A percentile compares a stretch with the other conserved stretches of the same genome.
phyloP scores from a whole-genome alignment of 1,140 invertebrate genomes.

The Drosophila kepulauana region DNA sequence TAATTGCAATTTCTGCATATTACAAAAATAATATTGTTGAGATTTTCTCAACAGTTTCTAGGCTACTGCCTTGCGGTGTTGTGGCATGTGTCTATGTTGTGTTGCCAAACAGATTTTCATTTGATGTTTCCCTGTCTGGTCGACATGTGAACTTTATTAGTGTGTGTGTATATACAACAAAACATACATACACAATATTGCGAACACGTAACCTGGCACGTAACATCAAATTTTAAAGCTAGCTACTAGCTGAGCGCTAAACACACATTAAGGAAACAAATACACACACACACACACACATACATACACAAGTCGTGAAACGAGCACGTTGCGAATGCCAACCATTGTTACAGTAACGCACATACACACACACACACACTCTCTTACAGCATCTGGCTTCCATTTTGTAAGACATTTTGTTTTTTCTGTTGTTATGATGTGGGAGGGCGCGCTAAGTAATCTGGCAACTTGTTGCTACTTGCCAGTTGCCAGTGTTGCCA shows the following conservation, averaged over 20 bases:
- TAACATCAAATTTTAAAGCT: constrained; percentile 36
- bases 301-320: constrained; percentile 7
- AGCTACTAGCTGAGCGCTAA: constrained; percentile 19
- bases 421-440: not conserved
- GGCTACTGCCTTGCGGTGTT: constrained; percentile 3
- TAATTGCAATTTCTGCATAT: no score
- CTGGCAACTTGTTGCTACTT: constrained; percentile 9
- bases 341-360: constrained; percentile 7
- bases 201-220: constrained; percentile 28
- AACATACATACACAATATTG: constrained; percentile 23
- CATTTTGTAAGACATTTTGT: constrained; percentile 16
- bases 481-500: not conserved
- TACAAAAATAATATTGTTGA: no score
- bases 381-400: constrained; percentile 10
- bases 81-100: constrained; percentile 6
- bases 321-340: constrained; percentile 2
- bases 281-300: constrained; percentile 5
- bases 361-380: constrained; percentile 10
- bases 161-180: constrained; percentile 9
- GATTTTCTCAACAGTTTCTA: not conserved
- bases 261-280: constrained; percentile 10
- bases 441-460: not conserved
- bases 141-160: constrained; percentile 40
- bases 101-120: constrained; percentile 65
- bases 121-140: constrained; percentile 48